Evolutionary conservation across 2,888 invertebrate species (phyloP).

Genomic region (Dolichomitus sp.): DNA sequence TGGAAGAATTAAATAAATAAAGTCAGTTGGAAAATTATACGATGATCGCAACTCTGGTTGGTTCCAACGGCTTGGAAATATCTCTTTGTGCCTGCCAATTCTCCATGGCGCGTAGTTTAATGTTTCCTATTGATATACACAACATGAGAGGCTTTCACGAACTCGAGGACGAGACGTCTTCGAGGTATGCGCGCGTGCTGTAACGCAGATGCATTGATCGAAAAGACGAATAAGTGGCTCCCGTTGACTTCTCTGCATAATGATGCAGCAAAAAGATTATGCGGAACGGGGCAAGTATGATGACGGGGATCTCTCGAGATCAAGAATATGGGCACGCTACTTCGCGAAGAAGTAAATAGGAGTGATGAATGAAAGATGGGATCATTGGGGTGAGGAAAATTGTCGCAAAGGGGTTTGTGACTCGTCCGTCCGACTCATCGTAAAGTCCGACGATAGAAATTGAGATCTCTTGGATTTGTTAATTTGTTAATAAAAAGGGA

Average conservation of each 20-base stretch:
- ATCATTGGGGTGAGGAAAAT: conserved; percentile 38
- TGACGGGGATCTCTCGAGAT: conserved; percentile 45
- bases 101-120: neutral
- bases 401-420: neutral
- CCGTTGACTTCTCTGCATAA: neutral
- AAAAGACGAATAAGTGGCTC: neutral
- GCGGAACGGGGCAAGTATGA: conserved; percentile 25
- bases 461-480: conserved; percentile 21
- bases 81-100: neutral
- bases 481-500: conserved; percentile 11
- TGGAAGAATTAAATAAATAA: too few species aligned
- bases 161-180: conserved; percentile 54
- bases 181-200: conserved; percentile 8
- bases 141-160: conserved; percentile 41
- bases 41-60: too few species aligned
- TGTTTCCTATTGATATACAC: neutral
- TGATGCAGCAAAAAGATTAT: conserved; percentile 18
- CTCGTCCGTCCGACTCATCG: conserved; percentile 2
- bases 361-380: conserved; percentile 15
- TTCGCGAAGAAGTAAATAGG: conserved; percentile 46
- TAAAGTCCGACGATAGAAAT: conserved; percentile 45
- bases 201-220: conserved; percentile 26
- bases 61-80: neutral
- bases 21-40: too few species aligned
- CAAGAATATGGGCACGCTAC: conserved; percentile 46